A percentile compares a stretch with the other conserved stretches of the same genome.
Evolutionary conservation across 2,797 vertebrate genomes (phyloP).

Genomic region (Poecilia velifera): DNA sequence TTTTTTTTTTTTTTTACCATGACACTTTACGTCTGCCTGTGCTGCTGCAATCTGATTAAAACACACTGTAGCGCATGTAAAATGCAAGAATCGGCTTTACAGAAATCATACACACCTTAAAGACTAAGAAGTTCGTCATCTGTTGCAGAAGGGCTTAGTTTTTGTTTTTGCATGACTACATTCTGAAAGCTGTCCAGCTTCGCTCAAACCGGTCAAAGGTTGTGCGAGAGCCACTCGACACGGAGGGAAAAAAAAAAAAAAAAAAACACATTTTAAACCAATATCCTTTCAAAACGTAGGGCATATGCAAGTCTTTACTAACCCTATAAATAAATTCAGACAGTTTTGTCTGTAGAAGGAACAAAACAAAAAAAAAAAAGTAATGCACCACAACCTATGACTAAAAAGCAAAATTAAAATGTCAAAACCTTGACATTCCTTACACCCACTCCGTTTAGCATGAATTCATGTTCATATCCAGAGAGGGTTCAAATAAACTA

Average conservation of each 20-base stretch:
- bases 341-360: slow-evolving; percentile 69
- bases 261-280: slow-evolving; percentile 61
- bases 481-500: slow-evolving; percentile 76
- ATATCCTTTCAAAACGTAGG: slow-evolving; percentile 70
- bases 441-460: slow-evolving; percentile 71
- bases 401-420: slow-evolving; percentile 74
- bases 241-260: slow-evolving; percentile 7
- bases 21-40: slow-evolving; percentile 66
- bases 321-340: slow-evolving; percentile 85
- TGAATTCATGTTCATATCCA: slow-evolving; percentile 72
- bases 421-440: slow-evolving; percentile 74
- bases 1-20: slow-evolving; percentile 22
- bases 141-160: slow-evolving; percentile 62
- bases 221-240: slow-evolving; percentile 63
- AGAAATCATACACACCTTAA: slow-evolving; percentile 64
- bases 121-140: slow-evolving; percentile 64
- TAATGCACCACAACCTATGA: slow-evolving; percentile 81
- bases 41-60: slow-evolving; percentile 75
- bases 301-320: slow-evolving; percentile 76
- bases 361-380: slow-evolving; percentile 41
- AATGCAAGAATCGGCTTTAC: slow-evolving; percentile 67
- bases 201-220: slow-evolving; percentile 59
- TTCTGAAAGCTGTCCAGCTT: slow-evolving; percentile 80
- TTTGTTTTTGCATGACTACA: slow-evolving; percentile 74
- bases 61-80: slow-evolving; percentile 65